These are phyloP conservation scores for Drosophila paulistorum DNA, from an alignment of 1,140 invertebrate genomes.

Conservation along the genomic window DNA sequence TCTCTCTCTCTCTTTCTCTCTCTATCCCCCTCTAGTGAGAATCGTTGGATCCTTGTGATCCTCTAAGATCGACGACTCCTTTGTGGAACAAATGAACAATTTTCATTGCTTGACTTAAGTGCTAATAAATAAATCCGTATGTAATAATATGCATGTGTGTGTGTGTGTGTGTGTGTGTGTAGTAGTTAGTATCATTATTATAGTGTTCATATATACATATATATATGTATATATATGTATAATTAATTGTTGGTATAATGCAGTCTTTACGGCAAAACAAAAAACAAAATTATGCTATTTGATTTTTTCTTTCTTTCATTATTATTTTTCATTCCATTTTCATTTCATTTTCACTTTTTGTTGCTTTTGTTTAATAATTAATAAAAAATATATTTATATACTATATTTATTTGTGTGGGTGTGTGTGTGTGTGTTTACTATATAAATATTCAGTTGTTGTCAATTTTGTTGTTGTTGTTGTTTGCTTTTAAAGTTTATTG, in stretches of 20 bases:
- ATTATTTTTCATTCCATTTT: slow-evolving; percentile 33
- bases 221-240: slow-evolving; percentile 58
- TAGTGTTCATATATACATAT: not conserved
- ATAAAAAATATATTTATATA: slow-evolving; percentile 66
- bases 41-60: not conserved
- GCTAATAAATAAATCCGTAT: slow-evolving; percentile 15
- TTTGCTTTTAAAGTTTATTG: slow-evolving; percentile 59
- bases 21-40: slow-evolving; percentile 9
- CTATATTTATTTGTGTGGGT: slow-evolving; percentile 19
- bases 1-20: slow-evolving; percentile 23
- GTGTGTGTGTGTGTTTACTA: slow-evolving; percentile 44
- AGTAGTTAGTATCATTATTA: slow-evolving; percentile 8
- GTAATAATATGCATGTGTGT: slow-evolving; percentile 16
- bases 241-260: slow-evolving; percentile 82
- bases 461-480: slow-evolving; percentile 9
- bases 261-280: slow-evolving; percentile 83
- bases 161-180: too few species aligned
- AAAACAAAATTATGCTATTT: slow-evolving; percentile 80
- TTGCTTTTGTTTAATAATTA: slow-evolving; percentile 66
- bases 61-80: not conserved
- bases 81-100: slow-evolving; percentile 8
- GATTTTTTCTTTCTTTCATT: slow-evolving; percentile 55
- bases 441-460: slow-evolving; percentile 62
- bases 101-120: slow-evolving; percentile 8
- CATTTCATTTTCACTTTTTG: slow-evolving; percentile 14